Evolutionary conservation across 2,113 vertebrate genomes (phyloP).

Genomic region (Lipophrys pholis): DNA sequence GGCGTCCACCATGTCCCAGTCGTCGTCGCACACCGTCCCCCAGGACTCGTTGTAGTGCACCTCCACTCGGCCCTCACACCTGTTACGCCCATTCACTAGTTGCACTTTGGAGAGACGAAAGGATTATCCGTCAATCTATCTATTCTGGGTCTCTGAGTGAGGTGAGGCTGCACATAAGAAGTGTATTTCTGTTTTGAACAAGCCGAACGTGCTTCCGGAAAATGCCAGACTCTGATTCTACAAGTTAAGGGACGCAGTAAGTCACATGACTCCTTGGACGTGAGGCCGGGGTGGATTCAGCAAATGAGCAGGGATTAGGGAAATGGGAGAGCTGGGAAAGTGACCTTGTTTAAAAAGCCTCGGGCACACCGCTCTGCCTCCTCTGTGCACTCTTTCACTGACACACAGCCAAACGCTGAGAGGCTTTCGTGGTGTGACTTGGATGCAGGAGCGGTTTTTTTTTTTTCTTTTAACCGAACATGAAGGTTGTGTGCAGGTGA

Average conservation of each 20-base stretch:
- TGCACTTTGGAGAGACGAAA: slow-evolving; percentile 79
- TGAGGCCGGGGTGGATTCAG: slow-evolving; percentile 33
- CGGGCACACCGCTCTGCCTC: slow-evolving; percentile 46
- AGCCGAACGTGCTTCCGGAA: too few relatives aligned
- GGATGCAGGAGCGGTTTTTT: slow-evolving; percentile 6
- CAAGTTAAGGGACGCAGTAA: slow-evolving; percentile 41
- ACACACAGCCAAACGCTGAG: slow-evolving; percentile 26
- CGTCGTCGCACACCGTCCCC: slow-evolving; percentile 96
- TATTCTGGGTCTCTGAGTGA: neutral
- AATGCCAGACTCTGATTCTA: too few relatives aligned
- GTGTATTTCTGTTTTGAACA: too few relatives aligned
- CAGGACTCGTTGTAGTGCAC: slow-evolving; percentile 87
- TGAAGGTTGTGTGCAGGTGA: slow-evolving; percentile 12
- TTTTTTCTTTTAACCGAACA: neutral
- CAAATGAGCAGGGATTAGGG: slow-evolving; percentile 61
- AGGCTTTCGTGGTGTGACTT: slow-evolving; percentile 8
- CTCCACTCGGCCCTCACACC: slow-evolving; percentile 93
- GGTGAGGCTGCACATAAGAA: neutral
- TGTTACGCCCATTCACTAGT: slow-evolving; percentile 88
- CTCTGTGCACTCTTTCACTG: slow-evolving; percentile 36
- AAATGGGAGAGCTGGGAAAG: slow-evolving; percentile 69
- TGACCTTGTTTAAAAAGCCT: slow-evolving; percentile 62
- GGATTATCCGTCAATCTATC: neutral
- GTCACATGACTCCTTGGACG: slow-evolving; percentile 58
- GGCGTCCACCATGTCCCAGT: slow-evolving; percentile 97